Conservation (phyloP, 2,113 vertebrate genomes). For the Etheostoma spectabile region DNA sequence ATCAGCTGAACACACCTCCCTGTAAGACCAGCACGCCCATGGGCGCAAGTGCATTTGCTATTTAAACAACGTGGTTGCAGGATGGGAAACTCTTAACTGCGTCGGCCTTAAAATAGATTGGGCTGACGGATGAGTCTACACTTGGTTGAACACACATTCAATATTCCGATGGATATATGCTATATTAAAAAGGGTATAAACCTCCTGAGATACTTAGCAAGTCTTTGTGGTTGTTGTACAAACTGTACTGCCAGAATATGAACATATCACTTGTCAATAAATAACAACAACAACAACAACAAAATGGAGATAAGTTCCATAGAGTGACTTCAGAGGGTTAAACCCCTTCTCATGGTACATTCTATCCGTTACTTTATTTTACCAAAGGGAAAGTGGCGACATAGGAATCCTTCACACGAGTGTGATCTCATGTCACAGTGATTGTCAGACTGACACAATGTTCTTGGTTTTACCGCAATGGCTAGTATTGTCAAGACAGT, state of each 20-base stretch:
- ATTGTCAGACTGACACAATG: conserved; percentile 15
- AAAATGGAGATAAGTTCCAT: no score
- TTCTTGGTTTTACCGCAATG: neutral
- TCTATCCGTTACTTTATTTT: conserved; percentile 44
- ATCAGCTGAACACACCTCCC: no score
- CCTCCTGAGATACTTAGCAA: neutral
- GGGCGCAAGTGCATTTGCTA: no score
- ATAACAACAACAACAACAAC: neutral
- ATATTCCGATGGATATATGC: neutral
- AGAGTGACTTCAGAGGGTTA: conserved; percentile 1
- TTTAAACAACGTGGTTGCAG: no score
- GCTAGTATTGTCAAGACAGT: neutral
- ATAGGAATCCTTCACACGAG: conserved; percentile 27
- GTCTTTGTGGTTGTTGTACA: neutral
- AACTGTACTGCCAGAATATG: neutral
- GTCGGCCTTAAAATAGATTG: no score
- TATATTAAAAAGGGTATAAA: neutral
- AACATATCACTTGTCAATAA: neutral
- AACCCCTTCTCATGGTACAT: conserved; percentile 31
- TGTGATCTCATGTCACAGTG: conserved; percentile 37
- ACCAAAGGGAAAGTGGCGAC: conserved; percentile 15
- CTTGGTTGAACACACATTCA: neutral
- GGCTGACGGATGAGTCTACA: neutral
- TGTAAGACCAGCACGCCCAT: no score
- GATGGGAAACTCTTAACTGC: no score